A percentile compares a stretch with the other conserved stretches of the same genome.
phyloP scores from a whole-genome alignment of 2,888 invertebrate genomes.

The Cataglyphis altisquamis region DNA sequence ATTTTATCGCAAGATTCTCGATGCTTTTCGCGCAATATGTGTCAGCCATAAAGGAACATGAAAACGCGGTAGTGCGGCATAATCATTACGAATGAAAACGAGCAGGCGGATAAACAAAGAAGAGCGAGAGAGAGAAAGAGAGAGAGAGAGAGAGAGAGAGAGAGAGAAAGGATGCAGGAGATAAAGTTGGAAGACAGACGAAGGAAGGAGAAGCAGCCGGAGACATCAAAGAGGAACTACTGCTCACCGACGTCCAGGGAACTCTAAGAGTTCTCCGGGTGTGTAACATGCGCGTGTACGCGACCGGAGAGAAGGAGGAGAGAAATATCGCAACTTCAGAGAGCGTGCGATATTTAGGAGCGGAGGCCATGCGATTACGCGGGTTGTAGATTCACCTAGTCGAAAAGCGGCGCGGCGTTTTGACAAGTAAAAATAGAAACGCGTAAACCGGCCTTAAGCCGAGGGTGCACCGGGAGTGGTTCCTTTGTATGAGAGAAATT shows the following conservation, averaged over 20 bases:
- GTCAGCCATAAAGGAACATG: slow-evolving; percentile 68
- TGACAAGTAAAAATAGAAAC: slow-evolving; percentile 66
- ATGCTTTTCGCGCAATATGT: slow-evolving; percentile 65
- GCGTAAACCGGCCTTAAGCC: slow-evolving; percentile 67
- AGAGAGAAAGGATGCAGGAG: background rate
- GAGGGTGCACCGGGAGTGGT: slow-evolving; percentile 63
- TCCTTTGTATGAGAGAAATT: slow-evolving; percentile 84
- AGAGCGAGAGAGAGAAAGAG: background rate
- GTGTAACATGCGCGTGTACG: slow-evolving; percentile 22
- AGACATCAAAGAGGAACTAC: slow-evolving; percentile 48
- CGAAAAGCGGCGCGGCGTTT: slow-evolving; percentile 62
- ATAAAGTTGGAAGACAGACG: slow-evolving; percentile 41
- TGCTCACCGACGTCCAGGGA: slow-evolving; percentile 53
- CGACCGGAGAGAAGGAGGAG: slow-evolving; percentile 14
- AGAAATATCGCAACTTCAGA: slow-evolving; percentile 52
- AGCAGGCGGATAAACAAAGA: background rate
- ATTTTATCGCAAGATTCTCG: slow-evolving; percentile 58
- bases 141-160: slow-evolving; percentile 1
- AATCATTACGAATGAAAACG: slow-evolving; percentile 72
- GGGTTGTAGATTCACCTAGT: slow-evolving; percentile 52
- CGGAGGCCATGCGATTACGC: slow-evolving; percentile 57
- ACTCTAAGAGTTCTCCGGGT: slow-evolving; percentile 43
- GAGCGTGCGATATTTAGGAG: slow-evolving; percentile 64
- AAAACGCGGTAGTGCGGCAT: slow-evolving; percentile 66
- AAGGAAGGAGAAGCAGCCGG: slow-evolving; percentile 38